Conservation (phyloP, 2,888 invertebrate genomes). For the Eledone cirrhosa region DNA sequence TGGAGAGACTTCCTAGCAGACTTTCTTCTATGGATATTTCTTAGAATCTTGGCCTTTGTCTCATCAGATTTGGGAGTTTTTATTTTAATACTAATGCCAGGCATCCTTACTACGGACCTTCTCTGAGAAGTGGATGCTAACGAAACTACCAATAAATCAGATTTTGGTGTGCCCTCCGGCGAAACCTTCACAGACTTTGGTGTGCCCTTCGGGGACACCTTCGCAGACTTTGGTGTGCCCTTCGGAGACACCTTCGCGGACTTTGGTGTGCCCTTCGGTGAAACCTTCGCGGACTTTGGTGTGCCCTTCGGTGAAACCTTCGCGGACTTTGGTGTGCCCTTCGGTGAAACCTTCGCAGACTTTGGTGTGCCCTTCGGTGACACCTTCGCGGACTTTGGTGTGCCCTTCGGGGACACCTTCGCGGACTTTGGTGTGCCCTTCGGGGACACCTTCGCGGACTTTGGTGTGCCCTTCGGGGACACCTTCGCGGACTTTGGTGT, state of each 20-base stretch:
- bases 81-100: no score
- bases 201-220: not conserved
- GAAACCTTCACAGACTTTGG: not conserved
- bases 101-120: no score
- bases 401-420: not conserved
- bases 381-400: not conserved
- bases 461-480: constrained; percentile 20
- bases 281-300: constrained; percentile 27
- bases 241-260: constrained; percentile 32
- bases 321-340: no score
- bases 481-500: constrained; percentile 29
- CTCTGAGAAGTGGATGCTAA: not conserved
- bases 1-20: no score
- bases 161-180: not conserved
- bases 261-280: constrained; percentile 21
- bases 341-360: no score
- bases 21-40: no score
- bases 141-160: not conserved
- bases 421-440: constrained; percentile 12
- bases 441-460: constrained; percentile 31
- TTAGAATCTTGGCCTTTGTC: no score
- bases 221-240: not conserved
- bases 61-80: constrained; percentile 31
- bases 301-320: constrained; percentile 32
- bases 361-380: not conserved